Evolutionary conservation across 2,113 vertebrate species (phyloP).

Genomic region (Vulpes vulpes): DNA sequence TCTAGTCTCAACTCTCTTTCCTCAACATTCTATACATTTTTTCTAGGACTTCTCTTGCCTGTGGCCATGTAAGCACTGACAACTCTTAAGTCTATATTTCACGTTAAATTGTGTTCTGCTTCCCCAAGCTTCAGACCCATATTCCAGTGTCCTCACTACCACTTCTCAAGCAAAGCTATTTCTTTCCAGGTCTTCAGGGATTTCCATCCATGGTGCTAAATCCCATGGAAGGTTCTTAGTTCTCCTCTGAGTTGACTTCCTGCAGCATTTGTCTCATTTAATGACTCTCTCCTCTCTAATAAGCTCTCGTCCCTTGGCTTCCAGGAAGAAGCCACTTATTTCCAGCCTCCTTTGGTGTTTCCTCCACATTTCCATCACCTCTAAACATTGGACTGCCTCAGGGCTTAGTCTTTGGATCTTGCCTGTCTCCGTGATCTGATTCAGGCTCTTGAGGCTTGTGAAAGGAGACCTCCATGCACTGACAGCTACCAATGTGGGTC

Average conservation of each 20-base stretch:
- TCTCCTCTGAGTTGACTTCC: not conserved
- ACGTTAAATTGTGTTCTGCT: not conserved
- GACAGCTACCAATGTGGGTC: not conserved
- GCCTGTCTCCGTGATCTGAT: not conserved
- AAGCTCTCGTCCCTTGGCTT: not conserved
- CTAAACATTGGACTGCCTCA: not conserved
- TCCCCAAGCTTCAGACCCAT: not conserved
- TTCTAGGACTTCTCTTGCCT: not conserved
- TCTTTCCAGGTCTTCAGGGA: not conserved
- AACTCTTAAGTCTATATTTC: not conserved
- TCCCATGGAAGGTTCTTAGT: not conserved
- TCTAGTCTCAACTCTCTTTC: not conserved
- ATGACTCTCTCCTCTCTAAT: not conserved
- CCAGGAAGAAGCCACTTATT: not conserved
- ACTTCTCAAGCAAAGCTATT: not conserved
- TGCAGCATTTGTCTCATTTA: not conserved
- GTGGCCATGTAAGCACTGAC: not conserved
- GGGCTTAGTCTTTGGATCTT: not conserved
- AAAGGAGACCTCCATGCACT: not conserved
- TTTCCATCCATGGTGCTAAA: not conserved
- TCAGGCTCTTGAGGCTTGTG: not conserved
- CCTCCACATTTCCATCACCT: not conserved
- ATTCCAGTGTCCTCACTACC: not conserved
- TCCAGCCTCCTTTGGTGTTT: not conserved
- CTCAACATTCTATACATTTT: not conserved